Evolutionary conservation across 2,797 vertebrate genomes (phyloP), one percentile per base, ranked within the genome.

Genomic region (Geotrypetes seraphini): DNA sequence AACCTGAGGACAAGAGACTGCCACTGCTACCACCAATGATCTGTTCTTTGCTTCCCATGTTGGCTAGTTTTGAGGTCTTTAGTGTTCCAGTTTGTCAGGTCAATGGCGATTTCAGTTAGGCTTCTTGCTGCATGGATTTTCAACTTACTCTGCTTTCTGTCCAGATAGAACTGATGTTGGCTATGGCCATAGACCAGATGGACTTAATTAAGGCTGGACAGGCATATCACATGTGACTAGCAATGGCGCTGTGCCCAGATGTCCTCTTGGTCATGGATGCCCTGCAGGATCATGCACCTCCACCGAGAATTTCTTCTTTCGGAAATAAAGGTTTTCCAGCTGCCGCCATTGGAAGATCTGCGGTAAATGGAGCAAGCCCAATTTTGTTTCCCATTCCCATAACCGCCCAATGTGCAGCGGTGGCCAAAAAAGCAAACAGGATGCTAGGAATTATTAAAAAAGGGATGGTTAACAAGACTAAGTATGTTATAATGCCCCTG

Each of bases 141-240:
- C 16, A 95, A 97, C 96, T 99, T 99, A 78, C 96, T 99, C 59
- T 99, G 96, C 64, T 99, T 99, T 69, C 96, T 91, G 82, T 99
- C 96, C 85, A 99, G 81, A 60, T 99, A 99, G 83, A 99, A 99
- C 71, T 99, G 96, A 60, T 99, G 96, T 43, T 99, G 96, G 77
- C 96, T 99, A 99, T 99, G 65, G 96, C 96, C 96, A 99, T 99
- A 66, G 96, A 95, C 96, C 96, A 99, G 47, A 99, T 99, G 63
- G 96, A 97, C 72, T 99, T 99, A 78, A 99, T 99, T 55, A 99
- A 83, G 8, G 90, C 90, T 3, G 94, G 84, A 54, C 95, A 96
- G 47, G 95, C 94, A 44, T 98, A 99, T 96, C 96, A 99, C 1
- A 96, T 98, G 43, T 99, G 96, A 59, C 98, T 95, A 2, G 95